Conservation (phyloP, 1,140 invertebrate species). For the Dryas iulia region DNA sequence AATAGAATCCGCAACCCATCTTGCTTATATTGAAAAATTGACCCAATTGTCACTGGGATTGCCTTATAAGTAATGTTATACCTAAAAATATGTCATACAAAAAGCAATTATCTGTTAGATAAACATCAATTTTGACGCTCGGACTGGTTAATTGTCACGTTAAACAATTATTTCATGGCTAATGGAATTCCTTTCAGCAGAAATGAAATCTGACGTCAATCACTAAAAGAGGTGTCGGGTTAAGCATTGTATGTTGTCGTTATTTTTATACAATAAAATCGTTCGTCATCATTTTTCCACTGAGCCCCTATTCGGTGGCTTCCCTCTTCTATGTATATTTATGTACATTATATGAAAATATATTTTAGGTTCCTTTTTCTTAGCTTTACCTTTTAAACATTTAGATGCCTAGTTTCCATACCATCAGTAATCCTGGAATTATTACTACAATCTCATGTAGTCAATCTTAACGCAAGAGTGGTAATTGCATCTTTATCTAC, state of each 20-base stretch:
- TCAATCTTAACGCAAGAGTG: no score
- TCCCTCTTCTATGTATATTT: no score
- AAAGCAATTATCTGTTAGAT: background rate
- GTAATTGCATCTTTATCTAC: no score
- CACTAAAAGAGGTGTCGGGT: background rate
- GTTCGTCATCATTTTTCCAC: background rate
- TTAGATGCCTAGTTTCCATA: no score
- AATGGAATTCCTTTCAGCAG: background rate
- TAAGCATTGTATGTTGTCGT: background rate
- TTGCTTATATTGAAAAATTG: no score
- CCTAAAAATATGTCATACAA: background rate
- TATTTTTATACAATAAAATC: background rate
- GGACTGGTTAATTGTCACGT: background rate
- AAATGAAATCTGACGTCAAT: background rate
- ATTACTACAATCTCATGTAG: background rate
- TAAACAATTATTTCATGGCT: slow-evolving; percentile 1
- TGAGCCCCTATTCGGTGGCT: background rate
- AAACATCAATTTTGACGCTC: background rate
- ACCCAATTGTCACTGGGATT: no score
- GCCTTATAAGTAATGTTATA: background rate
- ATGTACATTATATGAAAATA: no score
- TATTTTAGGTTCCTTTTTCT: no score
- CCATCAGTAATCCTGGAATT: no score
- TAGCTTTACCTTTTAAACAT: no score
- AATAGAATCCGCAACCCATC: no score